These are phyloP conservation scores for Nothoprocta pentlandii DNA, from an alignment of 2,113 vertebrate genomes.

Conservation along the genomic window DNA sequence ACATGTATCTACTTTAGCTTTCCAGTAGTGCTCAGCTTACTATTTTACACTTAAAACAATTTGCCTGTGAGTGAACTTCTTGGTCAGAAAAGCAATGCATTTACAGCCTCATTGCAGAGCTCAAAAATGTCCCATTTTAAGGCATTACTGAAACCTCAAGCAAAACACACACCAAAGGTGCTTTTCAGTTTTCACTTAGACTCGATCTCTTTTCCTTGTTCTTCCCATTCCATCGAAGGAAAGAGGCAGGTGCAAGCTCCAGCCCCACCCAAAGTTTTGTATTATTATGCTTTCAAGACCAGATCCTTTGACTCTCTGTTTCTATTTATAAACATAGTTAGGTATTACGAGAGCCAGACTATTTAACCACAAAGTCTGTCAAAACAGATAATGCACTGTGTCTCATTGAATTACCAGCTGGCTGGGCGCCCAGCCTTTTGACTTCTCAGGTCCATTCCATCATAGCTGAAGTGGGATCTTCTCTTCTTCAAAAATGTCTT, in stretches of 20 bases:
- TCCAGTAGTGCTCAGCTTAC: not conserved
- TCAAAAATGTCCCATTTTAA: not conserved
- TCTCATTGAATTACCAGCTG: slow-evolving; percentile 50
- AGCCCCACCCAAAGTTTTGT: not conserved
- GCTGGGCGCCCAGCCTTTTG: slow-evolving; percentile 35
- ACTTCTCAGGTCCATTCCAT: slow-evolving; percentile 10
- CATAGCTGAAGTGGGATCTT: not conserved
- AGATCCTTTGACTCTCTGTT: slow-evolving; percentile 15
- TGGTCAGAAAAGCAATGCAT: not conserved
- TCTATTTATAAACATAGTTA: slow-evolving; percentile 57
- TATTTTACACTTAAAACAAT: not conserved
- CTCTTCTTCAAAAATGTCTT: not conserved
- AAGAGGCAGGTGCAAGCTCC: not conserved
- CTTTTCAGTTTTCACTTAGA: not conserved
- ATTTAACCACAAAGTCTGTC: slow-evolving; percentile 57
- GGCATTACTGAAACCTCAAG: not conserved
- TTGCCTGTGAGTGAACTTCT: not conserved
- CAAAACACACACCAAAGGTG: not conserved
- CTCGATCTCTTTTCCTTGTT: not conserved
- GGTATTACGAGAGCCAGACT: slow-evolving; percentile 40
- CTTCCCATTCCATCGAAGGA: not conserved
- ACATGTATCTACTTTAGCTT: not conserved
- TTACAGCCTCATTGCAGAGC: not conserved
- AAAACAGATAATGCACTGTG: slow-evolving; percentile 48
- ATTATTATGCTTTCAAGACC: not conserved